Base-by-base conservation (phyloP, 2,888 invertebrate species). In the Zeuzera pyrina region DNA sequence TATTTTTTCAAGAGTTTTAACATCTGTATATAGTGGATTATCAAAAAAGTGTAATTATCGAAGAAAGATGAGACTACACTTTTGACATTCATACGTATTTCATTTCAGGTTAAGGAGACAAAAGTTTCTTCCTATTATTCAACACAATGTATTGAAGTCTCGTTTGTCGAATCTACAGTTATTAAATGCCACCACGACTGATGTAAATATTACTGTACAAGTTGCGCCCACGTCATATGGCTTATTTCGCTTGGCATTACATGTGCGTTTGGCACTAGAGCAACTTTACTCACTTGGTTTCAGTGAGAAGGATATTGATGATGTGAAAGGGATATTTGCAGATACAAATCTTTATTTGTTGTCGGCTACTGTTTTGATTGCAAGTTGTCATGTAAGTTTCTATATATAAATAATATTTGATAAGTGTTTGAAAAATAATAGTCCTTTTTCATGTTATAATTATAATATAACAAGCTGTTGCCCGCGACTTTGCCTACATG, bases 261-360 rank as follows among this genome's bases (percentile, higher is more conserved):
- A 95, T 57, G 88, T 95, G 42, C 89, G 92, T 44, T 79, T 89
- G 12, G 91, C 93, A 0, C 85, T 95, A 46, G 81, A 87, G 11
- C 89, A 89, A 30, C 86, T 95, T 48, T 76, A 87, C 29, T 59
- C 77, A n/a, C 73, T 95, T 31, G 96, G 97, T 3, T 98, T 99
- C 57, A 91, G 91, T 21, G 91, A 92, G 37, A 97, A 97, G 63
- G 98, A 98, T 77, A 85, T 97, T 19, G 98, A 99, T 73, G 98
- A 98, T 83, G 91, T 97, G 0, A 98, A 98, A 70, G 93, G 94
- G 30, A 93, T 99, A 49, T 97, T 98, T 73, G 93, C 94, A 0
- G 98, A 98, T 57, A 98, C 97, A 0, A 98, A 97, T 68, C 85
- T 98, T 24, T 95, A 94, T 66, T 86, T 99, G 36, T 76, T 98